phyloP scores from a whole-genome alignment of 2,888 invertebrate genomes.

The Abscondita cerata region DNA sequence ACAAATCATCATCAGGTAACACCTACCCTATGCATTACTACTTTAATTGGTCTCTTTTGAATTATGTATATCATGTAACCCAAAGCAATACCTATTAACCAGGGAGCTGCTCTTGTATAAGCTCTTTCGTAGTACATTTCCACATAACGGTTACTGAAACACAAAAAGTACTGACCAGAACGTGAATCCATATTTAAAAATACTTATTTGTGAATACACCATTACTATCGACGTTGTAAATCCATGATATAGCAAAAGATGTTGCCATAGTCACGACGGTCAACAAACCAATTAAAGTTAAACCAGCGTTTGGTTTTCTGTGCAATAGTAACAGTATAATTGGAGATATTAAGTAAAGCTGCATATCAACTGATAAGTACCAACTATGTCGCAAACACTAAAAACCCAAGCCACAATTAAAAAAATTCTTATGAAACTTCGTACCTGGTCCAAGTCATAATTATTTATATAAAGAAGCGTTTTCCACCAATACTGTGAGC shows the following conservation, averaged over 20 bases:
- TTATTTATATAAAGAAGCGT: neutral
- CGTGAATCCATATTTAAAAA: no score
- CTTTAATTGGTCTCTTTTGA: neutral
- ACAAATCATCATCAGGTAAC: no score
- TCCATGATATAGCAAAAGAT: slow-evolving; percentile 5
- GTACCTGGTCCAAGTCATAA: neutral
- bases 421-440: neutral
- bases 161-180: no score
- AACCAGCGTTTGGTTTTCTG: slow-evolving; percentile 53
- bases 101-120: slow-evolving; percentile 34
- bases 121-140: slow-evolving; percentile 33
- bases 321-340: slow-evolving; percentile 56
- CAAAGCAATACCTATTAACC: slow-evolving; percentile 35
- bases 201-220: neutral
- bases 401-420: slow-evolving; percentile 15
- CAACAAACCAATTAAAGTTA: neutral
- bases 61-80: slow-evolving; percentile 30
- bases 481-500: neutral
- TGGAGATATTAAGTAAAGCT: slow-evolving; percentile 58
- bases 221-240: neutral
- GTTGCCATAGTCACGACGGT: neutral
- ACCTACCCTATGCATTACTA: slow-evolving; percentile 9
- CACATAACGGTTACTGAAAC: no score
- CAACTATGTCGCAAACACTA: slow-evolving; percentile 59
- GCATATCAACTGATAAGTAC: slow-evolving; percentile 61